Evolutionary conservation across 2,797 vertebrate genomes (phyloP).

Genomic region (Calcarius lapponicus): DNA sequence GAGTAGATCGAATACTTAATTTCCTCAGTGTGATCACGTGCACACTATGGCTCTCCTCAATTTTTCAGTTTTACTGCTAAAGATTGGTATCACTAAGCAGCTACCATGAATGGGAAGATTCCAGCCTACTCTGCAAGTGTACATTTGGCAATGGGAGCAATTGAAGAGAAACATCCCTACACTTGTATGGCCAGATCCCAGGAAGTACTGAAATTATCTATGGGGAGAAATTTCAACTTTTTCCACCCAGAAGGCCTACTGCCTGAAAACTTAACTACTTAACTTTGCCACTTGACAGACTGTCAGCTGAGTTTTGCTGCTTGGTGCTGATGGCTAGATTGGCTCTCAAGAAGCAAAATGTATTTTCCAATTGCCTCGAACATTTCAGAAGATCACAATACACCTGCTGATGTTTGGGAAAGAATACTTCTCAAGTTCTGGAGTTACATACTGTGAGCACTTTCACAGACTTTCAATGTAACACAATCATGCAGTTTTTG

Average conservation of each 20-base stretch:
- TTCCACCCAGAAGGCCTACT: not conserved
- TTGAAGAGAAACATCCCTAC: not conserved
- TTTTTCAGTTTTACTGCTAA: not conserved
- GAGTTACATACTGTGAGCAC: not conserved
- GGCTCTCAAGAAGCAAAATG: not conserved
- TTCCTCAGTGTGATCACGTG: not conserved
- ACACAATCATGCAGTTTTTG: not conserved
- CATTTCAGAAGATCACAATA: not conserved
- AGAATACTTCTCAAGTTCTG: not conserved
- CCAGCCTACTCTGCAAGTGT: not conserved
- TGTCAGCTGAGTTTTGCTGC: not conserved
- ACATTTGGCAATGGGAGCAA: not conserved
- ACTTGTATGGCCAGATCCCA: not conserved
- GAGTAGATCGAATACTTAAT: not conserved
- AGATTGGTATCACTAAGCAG: not conserved
- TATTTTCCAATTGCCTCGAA: not conserved
- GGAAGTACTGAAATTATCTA: not conserved
- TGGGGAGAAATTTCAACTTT: not conserved
- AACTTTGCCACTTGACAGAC: not conserved
- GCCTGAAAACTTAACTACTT: not conserved
- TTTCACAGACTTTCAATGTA: not conserved
- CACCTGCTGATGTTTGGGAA: not conserved
- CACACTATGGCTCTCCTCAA: not conserved
- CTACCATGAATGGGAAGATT: not conserved
- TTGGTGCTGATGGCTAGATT: not conserved